phyloP scores from a whole-genome alignment of 2,888 invertebrate species.

The Lymantria monacha region DNA sequence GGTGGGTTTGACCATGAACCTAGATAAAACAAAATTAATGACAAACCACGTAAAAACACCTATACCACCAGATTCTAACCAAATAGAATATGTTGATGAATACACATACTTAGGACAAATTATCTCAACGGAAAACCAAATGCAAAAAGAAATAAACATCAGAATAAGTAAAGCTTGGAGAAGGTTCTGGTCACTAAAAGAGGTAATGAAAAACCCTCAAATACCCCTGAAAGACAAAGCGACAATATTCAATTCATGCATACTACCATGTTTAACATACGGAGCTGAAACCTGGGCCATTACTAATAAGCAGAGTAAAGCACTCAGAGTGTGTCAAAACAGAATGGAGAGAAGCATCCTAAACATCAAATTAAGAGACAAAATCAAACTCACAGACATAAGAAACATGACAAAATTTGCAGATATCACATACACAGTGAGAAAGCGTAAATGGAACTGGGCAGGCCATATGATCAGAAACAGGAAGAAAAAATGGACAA shows the following conservation, averaged over 20 bases:
- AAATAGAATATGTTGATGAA: slow-evolving; percentile 18
- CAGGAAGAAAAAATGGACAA: too few species aligned
- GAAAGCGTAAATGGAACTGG: too few species aligned
- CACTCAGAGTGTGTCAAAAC: slow-evolving; percentile 5
- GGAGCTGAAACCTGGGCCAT: slow-evolving; percentile 8
- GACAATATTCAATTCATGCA: slow-evolving; percentile 4
- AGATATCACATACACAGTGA: too few species aligned
- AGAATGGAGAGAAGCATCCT: slow-evolving; percentile 5
- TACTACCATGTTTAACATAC: slow-evolving; percentile 8
- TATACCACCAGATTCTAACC: background rate
- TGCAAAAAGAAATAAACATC: slow-evolving; percentile 14
- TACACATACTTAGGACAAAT: slow-evolving; percentile 17
- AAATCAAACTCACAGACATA: too few species aligned
- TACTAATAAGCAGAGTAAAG: slow-evolving; percentile 1
- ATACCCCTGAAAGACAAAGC: slow-evolving; percentile 1
- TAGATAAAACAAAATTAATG: slow-evolving; percentile 14
- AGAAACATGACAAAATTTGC: too few species aligned
- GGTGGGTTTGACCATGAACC: slow-evolving; percentile 12
- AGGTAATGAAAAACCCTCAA: slow-evolving; percentile 1
- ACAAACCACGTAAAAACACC: slow-evolving; percentile 3
- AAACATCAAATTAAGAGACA: slow-evolving; percentile 1
- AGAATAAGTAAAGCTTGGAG: slow-evolving; percentile 16
- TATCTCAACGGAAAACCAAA: slow-evolving; percentile 12
- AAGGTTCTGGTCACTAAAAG: slow-evolving; percentile 11
- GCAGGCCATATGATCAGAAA: too few species aligned